Evolutionary conservation across 2,797 vertebrate species (phyloP), one percentile per base, ranked within the genome.

Genomic region (Eulemur albifrons): DNA sequence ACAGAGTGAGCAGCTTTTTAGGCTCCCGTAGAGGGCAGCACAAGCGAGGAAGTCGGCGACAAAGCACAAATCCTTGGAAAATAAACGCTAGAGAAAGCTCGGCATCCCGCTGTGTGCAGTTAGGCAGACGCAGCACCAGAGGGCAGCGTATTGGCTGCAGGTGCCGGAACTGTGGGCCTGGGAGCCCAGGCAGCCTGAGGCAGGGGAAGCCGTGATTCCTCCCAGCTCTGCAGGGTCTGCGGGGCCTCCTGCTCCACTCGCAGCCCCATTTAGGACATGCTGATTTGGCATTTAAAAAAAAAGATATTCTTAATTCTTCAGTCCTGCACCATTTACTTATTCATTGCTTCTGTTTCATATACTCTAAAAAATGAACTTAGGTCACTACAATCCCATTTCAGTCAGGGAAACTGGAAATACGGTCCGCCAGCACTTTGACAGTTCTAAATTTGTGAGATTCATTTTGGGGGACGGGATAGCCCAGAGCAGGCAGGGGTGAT

Each of bases 21-120:
- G 80, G 43, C 25, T 72, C 79, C 90, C 5, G 0, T 52, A 81
- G 94, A 79, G 77, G 80, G 86, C 92, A 89, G 83, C 52, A 59
- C 11, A 40, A 61, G 73, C 13, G 23, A 70, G 82, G 38, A 77
- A 35, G n/a, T 93, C 23, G 35, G 25, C 25, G 43, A 18, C n/a
- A 35, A 1, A 48, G 25, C 15, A 67, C 9, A 54, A 61, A 67
- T 79, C 77, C 86, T 76, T 83, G 5, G 27, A 3, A 79, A 69
- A 21, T 30, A 21, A 70, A 76, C n/a, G 4, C 40, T 5, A 4
- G 21, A 84, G 73, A 61, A 4, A 63, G 8, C 5, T 11, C 27
- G 23, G 23, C 5, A 21, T n/a, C 23, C 61, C 10, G 57, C 63
- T 70, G 23, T 23, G 1, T 35, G n/a, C n/a, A n/a, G 45, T 32